Evolutionary conservation across 2,888 invertebrate species (phyloP).

Genomic region (Cotesia congregata): DNA sequence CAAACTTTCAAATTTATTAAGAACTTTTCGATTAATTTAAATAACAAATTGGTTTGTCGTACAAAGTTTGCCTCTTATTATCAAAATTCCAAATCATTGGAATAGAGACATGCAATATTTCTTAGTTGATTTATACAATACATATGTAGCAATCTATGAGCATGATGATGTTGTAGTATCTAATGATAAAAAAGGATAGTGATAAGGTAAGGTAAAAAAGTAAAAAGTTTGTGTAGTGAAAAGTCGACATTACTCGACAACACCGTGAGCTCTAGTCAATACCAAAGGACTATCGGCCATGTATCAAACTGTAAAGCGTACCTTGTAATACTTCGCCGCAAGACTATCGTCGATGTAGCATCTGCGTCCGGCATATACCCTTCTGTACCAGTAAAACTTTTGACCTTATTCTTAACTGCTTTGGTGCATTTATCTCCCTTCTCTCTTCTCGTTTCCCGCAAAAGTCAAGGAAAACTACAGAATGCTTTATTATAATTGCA

Average conservation of each 20-base stretch:
- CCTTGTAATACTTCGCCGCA: constrained; percentile 47
- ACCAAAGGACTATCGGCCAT: constrained; percentile 47
- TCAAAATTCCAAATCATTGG: no score
- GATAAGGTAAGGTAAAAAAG: constrained; percentile 14
- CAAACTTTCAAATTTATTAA: no score
- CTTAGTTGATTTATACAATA: no score
- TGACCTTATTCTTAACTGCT: constrained; percentile 33
- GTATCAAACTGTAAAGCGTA: constrained; percentile 48
- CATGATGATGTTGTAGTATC: constrained; percentile 2
- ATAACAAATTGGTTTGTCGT: no score
- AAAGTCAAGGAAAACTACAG: constrained; percentile 31
- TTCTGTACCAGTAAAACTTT: constrained; percentile 41
- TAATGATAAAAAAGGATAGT: not conserved
- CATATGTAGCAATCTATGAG: not conserved
- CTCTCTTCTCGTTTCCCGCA: constrained; percentile 12
- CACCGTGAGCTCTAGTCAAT: constrained; percentile 30
- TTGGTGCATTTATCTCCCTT: constrained; percentile 15
- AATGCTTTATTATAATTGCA: constrained; percentile 38
- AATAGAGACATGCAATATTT: no score
- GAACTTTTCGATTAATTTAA: no score
- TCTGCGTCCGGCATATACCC: constrained; percentile 46
- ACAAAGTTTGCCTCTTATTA: no score
- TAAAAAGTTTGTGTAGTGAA: constrained; percentile 22
- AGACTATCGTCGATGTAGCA: constrained; percentile 48
- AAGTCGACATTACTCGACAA: constrained; percentile 31